Evolutionary conservation across 2,113 vertebrate genomes (phyloP), one percentile per base, ranked within the genome.

Genomic region (Peromyscus californicus): DNA sequence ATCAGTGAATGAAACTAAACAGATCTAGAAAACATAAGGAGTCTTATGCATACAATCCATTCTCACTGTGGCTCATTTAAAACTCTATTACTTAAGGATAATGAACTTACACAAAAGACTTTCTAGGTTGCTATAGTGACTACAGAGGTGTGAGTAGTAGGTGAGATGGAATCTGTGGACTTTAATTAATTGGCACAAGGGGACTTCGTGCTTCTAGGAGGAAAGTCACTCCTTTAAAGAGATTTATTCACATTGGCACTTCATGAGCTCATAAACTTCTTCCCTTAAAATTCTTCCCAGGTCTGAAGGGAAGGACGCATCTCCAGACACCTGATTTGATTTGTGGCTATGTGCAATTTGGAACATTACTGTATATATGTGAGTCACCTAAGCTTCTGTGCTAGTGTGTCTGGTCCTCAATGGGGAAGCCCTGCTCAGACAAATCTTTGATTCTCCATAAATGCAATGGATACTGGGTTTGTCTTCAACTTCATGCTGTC

Each of bases 21-120:
- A 10, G 21, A 48, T 84, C 72, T 87, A 86, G 65, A 2, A 70
- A 94, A 87, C 24, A 63, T 24, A 29, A 70, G 31, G 10, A 57
- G 78, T 33, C 82, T 36, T 51, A 57, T 39, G 24, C 67, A 72
- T 9, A n/a, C 19, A 36, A 39, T 75, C 21, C 24, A 19, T 45
- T 74, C 19, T 72, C 29, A 67, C 5, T 42, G 2, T 10, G 10
- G 13, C 48, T 90, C 61, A 72, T 61, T 89, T 70, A 92, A 42
- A 74, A 75, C 22, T n/a, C 76, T 61, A 79, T 91, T 91, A 48
- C 65, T 57, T 2, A 22, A 1, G 39, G 85, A 97, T 97, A 94
- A 96, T n/a, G 89, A 91, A 51, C 69, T 72, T 78, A 59, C 67
- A 89, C 94, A 94, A 26, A 67, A 91, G 3, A n/a, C 89, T 97